phyloP scores from a whole-genome alignment of 2,888 invertebrate genomes.

The Acanthopleura granulata region DNA sequence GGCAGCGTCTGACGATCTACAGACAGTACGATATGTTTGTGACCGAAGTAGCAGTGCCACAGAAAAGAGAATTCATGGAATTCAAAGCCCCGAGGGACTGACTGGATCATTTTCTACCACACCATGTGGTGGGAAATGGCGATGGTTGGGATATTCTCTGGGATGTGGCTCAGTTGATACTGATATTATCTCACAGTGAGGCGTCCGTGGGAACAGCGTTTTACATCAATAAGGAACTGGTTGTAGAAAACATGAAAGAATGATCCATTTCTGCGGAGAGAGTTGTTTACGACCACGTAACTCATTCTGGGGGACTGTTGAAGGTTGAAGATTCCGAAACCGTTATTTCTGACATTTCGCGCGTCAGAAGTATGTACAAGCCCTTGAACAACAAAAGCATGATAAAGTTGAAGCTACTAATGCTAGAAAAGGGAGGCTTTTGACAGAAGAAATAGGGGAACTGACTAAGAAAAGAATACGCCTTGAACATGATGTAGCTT shows the following conservation, averaged over 20 bases:
- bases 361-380: background rate
- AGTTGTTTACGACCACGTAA: conserved; percentile 10
- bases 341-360: background rate
- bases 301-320: conserved; percentile 2
- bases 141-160: background rate
- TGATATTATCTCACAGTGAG: conserved; percentile 21
- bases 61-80: too few relatives aligned
- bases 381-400: background rate
- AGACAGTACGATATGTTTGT: too few relatives aligned
- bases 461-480: background rate
- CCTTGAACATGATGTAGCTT: background rate
- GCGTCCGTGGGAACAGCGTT: conserved; percentile 18
- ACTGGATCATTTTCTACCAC: background rate
- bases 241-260: conserved; percentile 19
- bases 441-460: conserved; percentile 3
- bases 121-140: background rate
- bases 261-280: background rate
- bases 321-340: too few relatives aligned
- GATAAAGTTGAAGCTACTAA: background rate
- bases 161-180: conserved; percentile 7
- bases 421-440: background rate
- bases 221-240: conserved; percentile 20
- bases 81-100: too few relatives aligned
- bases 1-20: too few relatives aligned
- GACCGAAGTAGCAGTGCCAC: too few relatives aligned